Evolutionary conservation across 2,797 vertebrate species (phyloP), one percentile per base, ranked within the genome.

Genomic region (Phrynocephalus vlangalii): DNA sequence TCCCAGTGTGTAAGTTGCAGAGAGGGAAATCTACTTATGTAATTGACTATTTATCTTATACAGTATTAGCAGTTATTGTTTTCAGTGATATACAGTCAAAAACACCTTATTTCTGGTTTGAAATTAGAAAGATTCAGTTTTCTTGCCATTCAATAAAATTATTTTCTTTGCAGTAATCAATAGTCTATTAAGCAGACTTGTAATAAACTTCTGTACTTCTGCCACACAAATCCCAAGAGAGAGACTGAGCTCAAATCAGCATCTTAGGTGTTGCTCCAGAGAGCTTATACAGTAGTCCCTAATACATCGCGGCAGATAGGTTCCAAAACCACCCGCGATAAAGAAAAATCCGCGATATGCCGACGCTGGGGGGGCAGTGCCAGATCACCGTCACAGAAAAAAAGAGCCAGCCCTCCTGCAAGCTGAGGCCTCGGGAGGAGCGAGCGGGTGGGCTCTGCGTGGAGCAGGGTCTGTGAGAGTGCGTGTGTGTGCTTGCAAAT

Each of bases 81-180:
- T 70, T 52, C 70, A 76, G 52, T 72, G 84, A 68, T 80, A 79
- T 79, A 89, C 85, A 28, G 48, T 87, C 63, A 71, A 90, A 92
- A 81, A 50, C 85, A 38, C 90, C 72, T 86, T 82, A 83, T 75
- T 85, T 44, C 38, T 5, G 30, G 10, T 20, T 33, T 87, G 30
- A 86, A 77, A 72, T 90, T 77, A 86, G 63, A 88, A 82, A 86
- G 63, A 22, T 77, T 93, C 52, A 85, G 82, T 87, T 87, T 88
- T 84, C 80, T 79, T 88, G 79, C 81, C 50, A 0, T 91, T 84
- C 0, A 44, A 83, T 87, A 66, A 84, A 48, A 81, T 86, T 84
- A 89, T 93, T 95, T 94, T 91, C 72, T 78, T 91, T 90, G 81
- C 67, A 88, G 87, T 84, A 90, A n/a, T 93, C 87, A 88, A 6